Conservation (phyloP, 2,797 vertebrate genomes). For the Cyprinodon diabolis region DNA sequence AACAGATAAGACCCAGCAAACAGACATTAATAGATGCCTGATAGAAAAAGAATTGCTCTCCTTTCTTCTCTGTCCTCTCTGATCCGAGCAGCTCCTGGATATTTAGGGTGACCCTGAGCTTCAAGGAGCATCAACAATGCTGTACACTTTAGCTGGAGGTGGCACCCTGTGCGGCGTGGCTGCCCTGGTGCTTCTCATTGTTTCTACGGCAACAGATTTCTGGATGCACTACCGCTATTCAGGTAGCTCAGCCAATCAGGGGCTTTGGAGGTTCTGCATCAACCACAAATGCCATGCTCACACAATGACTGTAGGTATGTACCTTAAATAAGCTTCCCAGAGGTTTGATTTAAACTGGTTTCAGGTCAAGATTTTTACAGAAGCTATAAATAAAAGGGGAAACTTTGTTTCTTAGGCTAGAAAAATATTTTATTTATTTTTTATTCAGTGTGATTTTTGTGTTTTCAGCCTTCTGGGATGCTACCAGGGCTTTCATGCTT, state of each 20-base stretch:
- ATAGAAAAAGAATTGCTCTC: neutral
- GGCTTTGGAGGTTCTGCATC: slow-evolving; percentile 87
- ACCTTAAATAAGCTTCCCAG: neutral
- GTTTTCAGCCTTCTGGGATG: slow-evolving; percentile 84
- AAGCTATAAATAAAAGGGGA: neutral
- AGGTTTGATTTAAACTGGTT: neutral
- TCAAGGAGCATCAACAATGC: slow-evolving; percentile 71
- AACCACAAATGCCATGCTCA: slow-evolving; percentile 85
- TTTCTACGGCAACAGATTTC: slow-evolving; percentile 85
- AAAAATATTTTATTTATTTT: neutral
- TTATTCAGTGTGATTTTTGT: neutral
- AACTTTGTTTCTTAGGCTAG: neutral
- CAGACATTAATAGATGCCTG: neutral
- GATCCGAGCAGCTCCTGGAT: slow-evolving; percentile 44
- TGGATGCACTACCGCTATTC: slow-evolving; percentile 88
- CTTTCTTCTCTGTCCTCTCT: neutral
- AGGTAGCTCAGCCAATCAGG: slow-evolving; percentile 82
- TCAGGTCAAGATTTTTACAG: neutral
- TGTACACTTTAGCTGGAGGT: slow-evolving; percentile 82
- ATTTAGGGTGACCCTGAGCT: slow-evolving; percentile 59
- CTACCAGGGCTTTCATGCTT: slow-evolving; percentile 86
- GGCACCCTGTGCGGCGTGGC: slow-evolving; percentile 84
- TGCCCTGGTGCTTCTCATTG: slow-evolving; percentile 84
- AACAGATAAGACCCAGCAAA: neutral
- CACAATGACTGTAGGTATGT: slow-evolving; percentile 84